Evolutionary conservation across 1,140 invertebrate species (phyloP), one percentile per base, ranked within the genome.

Genomic region (Glossosoma conforme): DNA sequence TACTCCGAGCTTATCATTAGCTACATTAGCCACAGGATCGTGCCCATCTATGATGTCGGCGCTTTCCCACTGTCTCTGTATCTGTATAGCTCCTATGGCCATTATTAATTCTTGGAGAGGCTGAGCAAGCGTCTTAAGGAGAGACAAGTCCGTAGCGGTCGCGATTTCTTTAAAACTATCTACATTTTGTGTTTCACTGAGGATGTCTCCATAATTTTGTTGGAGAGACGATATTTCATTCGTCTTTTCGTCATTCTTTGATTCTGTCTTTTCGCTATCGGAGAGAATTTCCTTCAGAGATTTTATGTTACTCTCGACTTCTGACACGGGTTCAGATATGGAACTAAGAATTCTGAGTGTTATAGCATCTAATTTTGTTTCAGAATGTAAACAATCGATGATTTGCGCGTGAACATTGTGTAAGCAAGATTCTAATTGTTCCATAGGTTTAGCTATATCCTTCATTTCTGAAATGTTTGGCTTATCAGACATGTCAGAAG

Each of bases 381-480:
- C 14, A 13, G 25, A n/a, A 9, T 30, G 8, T 30, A 9, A 8
- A 30, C 25, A n/a, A 9, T 30, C n/a, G 8, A 69, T 65, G 58
- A 65, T 65, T 49, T 48, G 61, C 30, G 54, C 53, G 52, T 69
- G 63, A 52, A 71, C 53, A 33, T 13, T 15, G n/a, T 33, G n/a
- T 11, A 33, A 33, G 11, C 25, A 62, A 56, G 36, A 62, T 62
- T 70, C 61, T 8, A 72, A 54, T 48, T 72, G 67, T 52, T 70
- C 61, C 43, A 77, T 61, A 8, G 72, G 66, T 38, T 73, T 62
- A 3, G 72, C 74, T 25, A 72, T 63, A 14, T 65, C 62, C 45
- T 67, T 60, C 2, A 69, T 54, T 50, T 65, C 61, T 17, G 48
- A 46, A 13, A 52, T 44, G 50, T 62, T 63, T 8, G 61, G 22